phyloP scores from a whole-genome alignment of 2,113 vertebrate genomes.

The Chloropsis hardwickii region DNA sequence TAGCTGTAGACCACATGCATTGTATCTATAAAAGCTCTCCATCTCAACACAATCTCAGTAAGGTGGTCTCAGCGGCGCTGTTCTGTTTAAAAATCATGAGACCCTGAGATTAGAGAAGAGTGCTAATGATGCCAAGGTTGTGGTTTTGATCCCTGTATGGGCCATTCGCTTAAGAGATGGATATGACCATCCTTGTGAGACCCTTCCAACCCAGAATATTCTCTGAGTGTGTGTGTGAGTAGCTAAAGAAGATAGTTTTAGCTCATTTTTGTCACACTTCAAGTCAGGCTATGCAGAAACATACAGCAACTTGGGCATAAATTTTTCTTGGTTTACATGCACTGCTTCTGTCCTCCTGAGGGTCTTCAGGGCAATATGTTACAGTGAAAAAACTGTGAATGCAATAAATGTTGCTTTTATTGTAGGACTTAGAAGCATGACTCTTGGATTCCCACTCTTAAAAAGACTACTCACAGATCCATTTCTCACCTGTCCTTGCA shows the following conservation, averaged over 20 bases:
- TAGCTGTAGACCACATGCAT: background rate
- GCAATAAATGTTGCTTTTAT: background rate
- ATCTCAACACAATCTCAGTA: background rate
- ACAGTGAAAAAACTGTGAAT: background rate
- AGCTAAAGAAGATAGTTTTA: background rate
- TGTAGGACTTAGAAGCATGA: background rate
- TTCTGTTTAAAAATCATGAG: background rate
- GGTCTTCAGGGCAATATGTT: background rate
- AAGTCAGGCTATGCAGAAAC: background rate
- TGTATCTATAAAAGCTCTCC: background rate
- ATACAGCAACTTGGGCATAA: accelerated
- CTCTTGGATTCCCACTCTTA: background rate
- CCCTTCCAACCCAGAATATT: background rate
- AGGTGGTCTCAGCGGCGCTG: background rate
- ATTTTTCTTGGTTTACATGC: background rate
- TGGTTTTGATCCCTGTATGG: background rate
- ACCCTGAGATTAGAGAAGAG: background rate
- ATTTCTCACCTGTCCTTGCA: background rate
- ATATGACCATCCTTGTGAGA: background rate
- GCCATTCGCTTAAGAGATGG: background rate
- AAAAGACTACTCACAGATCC: background rate
- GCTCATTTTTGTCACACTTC: background rate
- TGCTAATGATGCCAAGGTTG: background rate
- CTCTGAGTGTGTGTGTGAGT: no score
- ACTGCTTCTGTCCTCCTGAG: background rate